Evolutionary conservation across 2,113 vertebrate species (phyloP).

Genomic region (Esox niger): DNA sequence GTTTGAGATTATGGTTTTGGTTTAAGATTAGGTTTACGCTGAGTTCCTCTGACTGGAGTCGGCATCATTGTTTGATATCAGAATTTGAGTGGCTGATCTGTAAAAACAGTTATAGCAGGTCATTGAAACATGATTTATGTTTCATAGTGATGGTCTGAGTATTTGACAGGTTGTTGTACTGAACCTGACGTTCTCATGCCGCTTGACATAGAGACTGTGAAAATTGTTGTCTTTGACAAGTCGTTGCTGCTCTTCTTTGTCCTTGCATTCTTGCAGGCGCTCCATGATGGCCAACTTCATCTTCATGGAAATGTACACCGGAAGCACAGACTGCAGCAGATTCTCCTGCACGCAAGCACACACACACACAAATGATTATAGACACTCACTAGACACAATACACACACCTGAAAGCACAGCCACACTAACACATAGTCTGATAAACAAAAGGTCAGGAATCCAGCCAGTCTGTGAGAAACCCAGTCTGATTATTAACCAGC

Average conservation of each 20-base stretch:
- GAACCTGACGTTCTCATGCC: constrained; percentile 95
- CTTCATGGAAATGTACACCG: constrained; percentile 97
- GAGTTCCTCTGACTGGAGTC: too few relatives aligned
- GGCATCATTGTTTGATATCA: too few relatives aligned
- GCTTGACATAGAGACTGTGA: constrained; percentile 94
- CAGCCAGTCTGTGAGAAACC: background rate
- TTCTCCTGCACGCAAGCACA: constrained; percentile 77
- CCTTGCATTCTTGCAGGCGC: constrained; percentile 86
- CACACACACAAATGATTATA: constrained; percentile 8
- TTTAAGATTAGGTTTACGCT: too few relatives aligned
- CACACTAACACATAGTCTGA: background rate
- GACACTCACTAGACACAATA: background rate
- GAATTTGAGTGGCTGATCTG: too few relatives aligned
- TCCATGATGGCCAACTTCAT: constrained; percentile 98
- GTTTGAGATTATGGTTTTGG: too few relatives aligned
- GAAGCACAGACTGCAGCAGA: constrained; percentile 92
- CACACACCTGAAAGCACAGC: constrained; percentile 1
- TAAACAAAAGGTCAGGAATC: background rate
- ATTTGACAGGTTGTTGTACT: background rate
- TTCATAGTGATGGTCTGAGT: background rate
- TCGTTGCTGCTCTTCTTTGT: constrained; percentile 78
- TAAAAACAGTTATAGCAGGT: too few relatives aligned
- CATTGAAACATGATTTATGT: background rate
- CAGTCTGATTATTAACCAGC: background rate
- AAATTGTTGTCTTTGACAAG: constrained; percentile 94